Evolutionary conservation across 1,140 invertebrate genomes (phyloP), one percentile per base, ranked within the genome.

Genomic region (Ostrea edulis): DNA sequence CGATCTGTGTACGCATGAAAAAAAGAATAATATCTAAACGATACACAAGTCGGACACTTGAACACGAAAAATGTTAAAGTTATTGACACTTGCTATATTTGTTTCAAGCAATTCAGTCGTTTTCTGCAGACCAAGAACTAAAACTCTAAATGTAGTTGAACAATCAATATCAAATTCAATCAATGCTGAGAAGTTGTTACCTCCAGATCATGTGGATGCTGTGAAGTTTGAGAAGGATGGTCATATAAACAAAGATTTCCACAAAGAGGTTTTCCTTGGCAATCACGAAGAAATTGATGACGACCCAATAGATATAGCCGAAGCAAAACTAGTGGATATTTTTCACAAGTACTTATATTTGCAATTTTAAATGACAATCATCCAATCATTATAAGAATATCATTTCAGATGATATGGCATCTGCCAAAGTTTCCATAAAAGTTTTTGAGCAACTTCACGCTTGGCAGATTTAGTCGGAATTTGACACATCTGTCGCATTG

Each of bases 141-240:
- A 29, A 77, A 77, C 11, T 25, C 22, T 35, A 14, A 29, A 77
- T 77, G 29, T 29, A 9, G 29, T 29, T 29, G 29, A 35, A 29
- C 68, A 77, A 77, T 77, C 68, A 12, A 77, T 29, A 29, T 77
- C 22, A 77, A 8, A 22, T 53, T 5, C 77, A 65, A 22, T 93
- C 17, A 62, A 90, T 11, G 82, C 91, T 14, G 91, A 93, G 3
- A 93, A 95, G 84, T 86, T 95, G 2, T 85, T 92, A 68, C 92
- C 92, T 25, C 93, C 92, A 4, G 94, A 95, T 83, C 95, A 95
- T 88, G 53, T 95, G 14, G 94, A 95, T 87, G 94, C 89, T 35
- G 91, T 95, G 0, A 92, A 92, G 86, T 90, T 95, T 89, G 95
- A 95, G 89, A 92, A 94, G 81, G 94, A 95, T 92, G 94, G 94